Conservation (phyloP, 1,140 invertebrate species). For the Maconellicoccus hirsutus region DNA sequence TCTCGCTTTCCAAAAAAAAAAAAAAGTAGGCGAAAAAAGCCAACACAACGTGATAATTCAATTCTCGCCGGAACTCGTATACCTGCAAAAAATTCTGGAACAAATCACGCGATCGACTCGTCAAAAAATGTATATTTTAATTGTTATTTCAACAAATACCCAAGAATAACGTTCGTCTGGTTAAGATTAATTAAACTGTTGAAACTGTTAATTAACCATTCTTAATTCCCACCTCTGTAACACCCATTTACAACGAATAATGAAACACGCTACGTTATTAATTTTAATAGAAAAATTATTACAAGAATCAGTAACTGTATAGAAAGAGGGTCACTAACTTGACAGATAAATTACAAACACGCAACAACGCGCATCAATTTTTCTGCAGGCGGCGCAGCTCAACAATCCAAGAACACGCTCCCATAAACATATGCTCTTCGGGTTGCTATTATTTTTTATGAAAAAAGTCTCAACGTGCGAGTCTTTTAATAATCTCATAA, state of each 20-base stretch:
- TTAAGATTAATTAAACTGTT: conserved; percentile 1
- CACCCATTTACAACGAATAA: not conserved
- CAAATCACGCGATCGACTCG: not conserved
- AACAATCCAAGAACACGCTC: too few species aligned
- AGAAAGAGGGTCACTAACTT: not conserved
- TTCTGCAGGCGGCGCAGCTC: not conserved
- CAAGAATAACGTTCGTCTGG: not conserved
- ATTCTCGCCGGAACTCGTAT: not conserved
- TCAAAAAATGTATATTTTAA: not conserved
- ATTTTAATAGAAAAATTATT: conserved; percentile 6
- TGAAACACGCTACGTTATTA: not conserved
- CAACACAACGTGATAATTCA: not conserved
- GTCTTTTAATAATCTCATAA: too few species aligned
- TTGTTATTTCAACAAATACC: not conserved
- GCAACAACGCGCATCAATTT: not conserved
- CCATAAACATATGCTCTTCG: too few species aligned
- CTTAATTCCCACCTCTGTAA: not conserved
- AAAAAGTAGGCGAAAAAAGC: not conserved
- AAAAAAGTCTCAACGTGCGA: too few species aligned
- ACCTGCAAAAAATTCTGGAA: too few species aligned
- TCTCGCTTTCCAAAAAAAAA: too few species aligned
- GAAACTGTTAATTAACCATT: conserved; percentile 9
- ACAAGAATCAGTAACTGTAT: not conserved
- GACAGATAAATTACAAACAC: not conserved
- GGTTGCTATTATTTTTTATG: too few species aligned